phyloP scores from a whole-genome alignment of 2,888 invertebrate genomes.

The Desoria tigrina region DNA sequence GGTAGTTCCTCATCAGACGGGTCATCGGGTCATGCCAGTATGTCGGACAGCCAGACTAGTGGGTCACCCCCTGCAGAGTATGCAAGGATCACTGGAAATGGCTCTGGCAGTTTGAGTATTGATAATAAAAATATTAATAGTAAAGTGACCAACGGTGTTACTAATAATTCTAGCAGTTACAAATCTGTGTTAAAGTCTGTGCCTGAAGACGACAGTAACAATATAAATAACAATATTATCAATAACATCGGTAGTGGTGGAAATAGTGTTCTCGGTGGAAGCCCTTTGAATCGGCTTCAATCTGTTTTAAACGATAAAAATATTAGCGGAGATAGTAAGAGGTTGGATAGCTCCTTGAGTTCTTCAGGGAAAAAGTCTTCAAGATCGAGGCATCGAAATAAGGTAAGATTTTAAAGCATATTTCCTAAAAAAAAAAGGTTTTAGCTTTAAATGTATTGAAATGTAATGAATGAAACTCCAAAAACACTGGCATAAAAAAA shows the following conservation, averaged over 20 bases:
- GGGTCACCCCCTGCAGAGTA: conserved; percentile 57
- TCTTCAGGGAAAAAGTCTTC: conserved; percentile 45
- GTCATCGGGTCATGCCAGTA: conserved; percentile 80
- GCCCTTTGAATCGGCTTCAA: conserved; percentile 6
- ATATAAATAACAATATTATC: conserved; percentile 20
- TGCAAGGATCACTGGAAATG: conserved; percentile 41
- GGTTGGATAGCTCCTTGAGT: conserved; percentile 34
- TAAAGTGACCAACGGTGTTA: conserved; percentile 59
- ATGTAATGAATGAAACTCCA: too few species aligned
- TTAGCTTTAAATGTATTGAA: too few species aligned
- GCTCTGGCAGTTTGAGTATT: conserved; percentile 28
- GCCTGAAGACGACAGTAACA: conserved; percentile 63
- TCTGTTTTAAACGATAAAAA: conserved; percentile 18
- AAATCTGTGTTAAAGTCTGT: conserved; percentile 62
- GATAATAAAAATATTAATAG: conserved; percentile 63
- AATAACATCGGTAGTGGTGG: conserved; percentile 28
- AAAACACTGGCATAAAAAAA: not conserved
- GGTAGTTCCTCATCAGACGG: conserved; percentile 80
- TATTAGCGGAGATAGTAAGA: conserved; percentile 32
- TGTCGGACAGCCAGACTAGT: conserved; percentile 75
- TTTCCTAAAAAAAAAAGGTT: too few species aligned
- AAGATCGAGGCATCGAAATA: conserved; percentile 51
- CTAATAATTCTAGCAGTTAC: conserved; percentile 54
- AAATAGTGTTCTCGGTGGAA: not conserved
- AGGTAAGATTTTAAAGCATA: conserved; percentile 12